Evolutionary conservation across 2,113 vertebrate species (phyloP).

Genomic region (Marmota monax): DNA sequence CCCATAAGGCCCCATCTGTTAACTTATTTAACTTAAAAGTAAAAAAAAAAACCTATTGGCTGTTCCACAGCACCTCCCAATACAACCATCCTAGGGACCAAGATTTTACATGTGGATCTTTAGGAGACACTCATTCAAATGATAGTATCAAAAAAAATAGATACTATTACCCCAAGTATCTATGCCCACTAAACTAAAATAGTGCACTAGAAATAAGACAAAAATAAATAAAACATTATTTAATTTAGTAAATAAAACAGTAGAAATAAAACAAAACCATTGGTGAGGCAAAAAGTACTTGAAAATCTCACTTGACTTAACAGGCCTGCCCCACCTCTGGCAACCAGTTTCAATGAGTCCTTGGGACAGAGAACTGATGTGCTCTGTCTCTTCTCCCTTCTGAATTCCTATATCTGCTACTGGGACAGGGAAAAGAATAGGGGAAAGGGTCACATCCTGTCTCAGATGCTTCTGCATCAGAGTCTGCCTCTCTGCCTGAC

Average conservation of each 20-base stretch:
- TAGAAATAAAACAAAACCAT: neutral
- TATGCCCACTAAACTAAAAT: neutral
- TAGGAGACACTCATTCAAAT: neutral
- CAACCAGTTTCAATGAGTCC: neutral
- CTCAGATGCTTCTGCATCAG: neutral
- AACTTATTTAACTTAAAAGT: neutral
- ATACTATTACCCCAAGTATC: neutral
- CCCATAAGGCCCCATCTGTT: neutral
- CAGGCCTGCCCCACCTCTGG: no score
- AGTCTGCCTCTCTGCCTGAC: neutral
- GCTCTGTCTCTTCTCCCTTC: neutral
- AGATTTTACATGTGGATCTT: neutral
- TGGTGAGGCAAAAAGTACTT: neutral
- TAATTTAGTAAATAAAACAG: neutral
- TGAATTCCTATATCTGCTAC: neutral
- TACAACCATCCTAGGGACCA: neutral
- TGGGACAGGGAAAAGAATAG: neutral
- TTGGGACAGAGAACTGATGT: neutral
- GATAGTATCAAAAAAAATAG: no score
- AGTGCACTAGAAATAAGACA: neutral
- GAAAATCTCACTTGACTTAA: neutral
- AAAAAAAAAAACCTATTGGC: no score
- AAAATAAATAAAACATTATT: neutral
- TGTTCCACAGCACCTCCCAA: neutral
- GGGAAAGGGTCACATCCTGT: neutral